phyloP scores from a whole-genome alignment of 2,888 invertebrate species.

The Auanema sp. region DNA sequence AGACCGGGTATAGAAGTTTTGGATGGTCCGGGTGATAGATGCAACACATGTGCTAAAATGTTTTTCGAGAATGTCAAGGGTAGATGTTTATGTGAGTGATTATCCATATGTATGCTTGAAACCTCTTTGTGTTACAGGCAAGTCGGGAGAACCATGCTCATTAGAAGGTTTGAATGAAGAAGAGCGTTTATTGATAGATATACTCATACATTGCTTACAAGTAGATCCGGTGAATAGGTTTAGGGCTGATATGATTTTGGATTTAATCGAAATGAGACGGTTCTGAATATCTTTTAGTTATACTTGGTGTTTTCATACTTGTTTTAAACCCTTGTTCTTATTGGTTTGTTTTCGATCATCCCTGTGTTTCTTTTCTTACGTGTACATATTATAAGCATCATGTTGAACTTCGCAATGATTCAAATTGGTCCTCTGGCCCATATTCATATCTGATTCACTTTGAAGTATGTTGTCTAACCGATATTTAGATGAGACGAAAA shows the following conservation, averaged over 20 bases:
- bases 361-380: too few species aligned
- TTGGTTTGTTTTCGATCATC: too few species aligned
- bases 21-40: slow-evolving; percentile 9
- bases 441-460: too few species aligned
- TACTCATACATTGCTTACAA: slow-evolving; percentile 9
- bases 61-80: slow-evolving; percentile 16
- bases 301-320: too few species aligned
- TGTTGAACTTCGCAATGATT: too few species aligned
- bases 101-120: neutral
- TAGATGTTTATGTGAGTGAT: slow-evolving; percentile 16
- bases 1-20: slow-evolving; percentile 5
- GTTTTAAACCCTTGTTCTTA: too few species aligned
- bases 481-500: too few species aligned
- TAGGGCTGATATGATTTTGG: slow-evolving; percentile 9
- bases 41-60: slow-evolving; percentile 5
- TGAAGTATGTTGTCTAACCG: too few species aligned
- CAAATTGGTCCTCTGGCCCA: too few species aligned
- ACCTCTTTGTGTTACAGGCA: slow-evolving; percentile 2
- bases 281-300: neutral
- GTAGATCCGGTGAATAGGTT: slow-evolving; percentile 10
- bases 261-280: slow-evolving; percentile 9
- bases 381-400: too few species aligned
- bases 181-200: slow-evolving; percentile 2
- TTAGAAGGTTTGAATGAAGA: neutral
- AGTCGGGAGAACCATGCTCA: slow-evolving; percentile 3